Evolutionary conservation across 2,797 vertebrate species (phyloP).

Genomic region (Periophthalmus magnuspinnatus): DNA sequence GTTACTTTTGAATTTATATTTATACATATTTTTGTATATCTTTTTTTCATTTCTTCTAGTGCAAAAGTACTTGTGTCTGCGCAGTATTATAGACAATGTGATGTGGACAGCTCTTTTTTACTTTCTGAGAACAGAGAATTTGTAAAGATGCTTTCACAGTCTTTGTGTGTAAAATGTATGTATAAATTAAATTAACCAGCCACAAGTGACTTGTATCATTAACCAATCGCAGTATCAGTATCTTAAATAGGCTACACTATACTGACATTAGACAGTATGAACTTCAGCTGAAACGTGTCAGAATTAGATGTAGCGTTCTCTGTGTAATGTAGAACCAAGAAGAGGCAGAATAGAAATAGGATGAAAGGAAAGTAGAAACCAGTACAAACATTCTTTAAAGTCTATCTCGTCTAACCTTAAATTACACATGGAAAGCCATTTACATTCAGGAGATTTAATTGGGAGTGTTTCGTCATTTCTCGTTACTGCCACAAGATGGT

Average conservation of each 20-base stretch:
- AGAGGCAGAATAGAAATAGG: not conserved
- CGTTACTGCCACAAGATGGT: not conserved
- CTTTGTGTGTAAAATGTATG: constrained; percentile 84
- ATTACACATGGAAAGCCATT: too few relatives aligned
- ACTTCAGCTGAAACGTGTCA: too few relatives aligned
- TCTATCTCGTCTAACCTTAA: not conserved
- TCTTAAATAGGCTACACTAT: not conserved
- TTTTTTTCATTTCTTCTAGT: constrained; percentile 62
- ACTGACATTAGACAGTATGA: not conserved
- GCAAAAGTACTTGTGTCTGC: constrained; percentile 70
- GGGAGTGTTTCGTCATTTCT: not conserved
- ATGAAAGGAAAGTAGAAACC: too few relatives aligned
- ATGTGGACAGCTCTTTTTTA: constrained; percentile 82
- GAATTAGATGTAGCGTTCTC: not conserved
- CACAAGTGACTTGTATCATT: not conserved
- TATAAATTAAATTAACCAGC: constrained; percentile 93
- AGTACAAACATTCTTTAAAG: not conserved
- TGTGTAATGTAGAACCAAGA: not conserved
- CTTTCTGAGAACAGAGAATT: constrained; percentile 86
- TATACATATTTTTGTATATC: constrained; percentile 83
- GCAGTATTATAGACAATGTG: constrained; percentile 79
- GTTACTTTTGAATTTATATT: constrained; percentile 83
- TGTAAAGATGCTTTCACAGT: constrained; percentile 88
- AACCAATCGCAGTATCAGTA: not conserved
- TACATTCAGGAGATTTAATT: too few relatives aligned